Evolutionary conservation across 2,113 vertebrate species (phyloP).

Genomic region (Cavia porcellus): DNA sequence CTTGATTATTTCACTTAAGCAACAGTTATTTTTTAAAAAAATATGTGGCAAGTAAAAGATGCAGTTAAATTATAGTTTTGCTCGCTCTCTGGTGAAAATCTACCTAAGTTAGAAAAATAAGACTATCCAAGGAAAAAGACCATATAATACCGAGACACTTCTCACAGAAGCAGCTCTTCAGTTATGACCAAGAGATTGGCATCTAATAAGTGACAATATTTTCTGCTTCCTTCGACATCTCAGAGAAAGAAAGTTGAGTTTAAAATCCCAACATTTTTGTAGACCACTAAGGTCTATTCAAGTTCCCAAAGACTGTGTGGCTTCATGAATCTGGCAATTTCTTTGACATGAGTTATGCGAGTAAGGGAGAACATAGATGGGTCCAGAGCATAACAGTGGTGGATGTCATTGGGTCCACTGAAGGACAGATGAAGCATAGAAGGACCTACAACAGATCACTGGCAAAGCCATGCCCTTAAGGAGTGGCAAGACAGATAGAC

Average conservation of each 20-base stretch:
- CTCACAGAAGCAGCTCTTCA: background rate
- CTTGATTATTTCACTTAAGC: background rate
- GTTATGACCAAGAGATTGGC: background rate
- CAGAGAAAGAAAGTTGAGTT: background rate
- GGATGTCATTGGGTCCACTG: conserved; percentile 60
- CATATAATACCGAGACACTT: background rate
- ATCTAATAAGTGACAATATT: background rate
- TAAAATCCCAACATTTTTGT: background rate
- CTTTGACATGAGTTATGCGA: conserved; percentile 47
- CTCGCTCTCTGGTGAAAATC: conserved; percentile 48
- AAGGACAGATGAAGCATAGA: conserved; percentile 58
- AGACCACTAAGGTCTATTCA: background rate
- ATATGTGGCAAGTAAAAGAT: conserved; percentile 46
- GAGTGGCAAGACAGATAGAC: background rate
- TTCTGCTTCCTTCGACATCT: background rate
- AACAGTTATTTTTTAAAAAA: conserved; percentile 27
- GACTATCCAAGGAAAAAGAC: background rate
- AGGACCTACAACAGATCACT: conserved; percentile 10
- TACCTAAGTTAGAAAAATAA: conserved; percentile 42
- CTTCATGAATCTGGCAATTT: conserved; percentile 15
- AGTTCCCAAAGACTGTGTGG: background rate
- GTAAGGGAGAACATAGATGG: conserved; percentile 74
- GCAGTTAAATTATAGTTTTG: conserved; percentile 39
- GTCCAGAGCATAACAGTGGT: conserved; percentile 70
- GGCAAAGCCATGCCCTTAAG: background rate